A percentile compares a stretch with the other conserved stretches of the same genome.
These are phyloP conservation scores for Leucophora obtusa DNA, from an alignment of 2,888 invertebrate genomes.

Conservation along the genomic window DNA sequence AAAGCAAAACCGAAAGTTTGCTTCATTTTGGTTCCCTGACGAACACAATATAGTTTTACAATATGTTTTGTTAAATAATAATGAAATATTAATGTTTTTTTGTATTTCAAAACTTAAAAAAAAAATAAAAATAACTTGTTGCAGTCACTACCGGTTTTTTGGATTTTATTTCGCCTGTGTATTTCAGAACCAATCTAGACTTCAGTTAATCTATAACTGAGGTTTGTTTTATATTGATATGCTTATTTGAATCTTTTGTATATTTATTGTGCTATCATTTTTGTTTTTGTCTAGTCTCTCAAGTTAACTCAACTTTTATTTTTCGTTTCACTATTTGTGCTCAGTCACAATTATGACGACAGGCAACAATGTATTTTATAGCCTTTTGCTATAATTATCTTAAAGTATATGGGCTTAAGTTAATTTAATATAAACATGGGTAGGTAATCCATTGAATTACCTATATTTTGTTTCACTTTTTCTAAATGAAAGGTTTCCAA, in stretches of 20 bases:
- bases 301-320: background rate
- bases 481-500: too few relatives aligned
- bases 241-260: slow-evolving; percentile 41
- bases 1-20: slow-evolving; percentile 65
- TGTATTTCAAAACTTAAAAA: slow-evolving; percentile 16
- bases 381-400: too few relatives aligned
- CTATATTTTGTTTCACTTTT: too few relatives aligned
- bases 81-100: slow-evolving; percentile 5
- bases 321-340: background rate
- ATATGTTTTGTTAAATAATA: background rate
- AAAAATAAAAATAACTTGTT: background rate
- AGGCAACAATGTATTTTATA: too few relatives aligned
- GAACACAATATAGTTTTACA: background rate
- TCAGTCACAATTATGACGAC: background rate
- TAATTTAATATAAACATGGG: too few relatives aligned
- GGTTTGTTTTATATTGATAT: slow-evolving; percentile 3
- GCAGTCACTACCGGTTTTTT: slow-evolving; percentile 21
- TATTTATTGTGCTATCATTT: background rate
- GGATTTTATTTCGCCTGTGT: slow-evolving; percentile 1
- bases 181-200: slow-evolving; percentile 37
- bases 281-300: background rate
- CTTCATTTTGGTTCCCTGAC: slow-evolving; percentile 59
- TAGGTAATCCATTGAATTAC: too few relatives aligned
- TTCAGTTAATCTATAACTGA: slow-evolving; percentile 51
- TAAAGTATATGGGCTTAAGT: background rate